Evolutionary conservation across 2,888 invertebrate species (phyloP), one percentile per base, ranked within the genome.

Genomic region (Aricia artaxerxes): DNA sequence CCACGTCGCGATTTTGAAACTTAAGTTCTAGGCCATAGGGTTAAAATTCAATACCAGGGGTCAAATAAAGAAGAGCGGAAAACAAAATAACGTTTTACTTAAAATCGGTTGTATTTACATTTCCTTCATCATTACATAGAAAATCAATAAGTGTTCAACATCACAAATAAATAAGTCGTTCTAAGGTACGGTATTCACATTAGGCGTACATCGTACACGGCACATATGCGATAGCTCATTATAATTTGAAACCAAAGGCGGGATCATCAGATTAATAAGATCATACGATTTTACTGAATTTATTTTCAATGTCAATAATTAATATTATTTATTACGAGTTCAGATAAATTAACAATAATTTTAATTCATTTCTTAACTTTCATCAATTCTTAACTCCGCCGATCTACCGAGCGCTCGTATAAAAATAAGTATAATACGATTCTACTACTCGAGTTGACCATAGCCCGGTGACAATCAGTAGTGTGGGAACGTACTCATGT

Each of bases 31-130:
- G 13, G 13, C 5, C 5, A 69, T 13, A 69, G 35, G 69, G 69
- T 13, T 16, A 69, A 69, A 81, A 79, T 79, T 79, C 78, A 79
- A 80, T 79, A 78, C 78, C 77, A 78, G 80, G 87, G 89, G 88
- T 87, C 88, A 92, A 93, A 93, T 92, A 92, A 94, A 93, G 90
- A 91, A 92, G 91, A 90, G 87, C 89, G 85, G 89, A 79, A 94
- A 93, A 94, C 92, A 93, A 94, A 93, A 93, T 92, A 93, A 92
- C 91, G 87, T 93, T 94, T 94, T 94, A 94, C 94, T 94, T 93
- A 92, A 92, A 93, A 94, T 94, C 93, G 94, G 94, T 94, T 94
- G 94, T 94, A 94, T 94, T 94, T 94, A 94, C 94, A 94, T 92
- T 92, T 93, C 92, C 93, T 93, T 93, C 93, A 91, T 92, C 90